Base-by-base conservation (phyloP, 2,113 vertebrate genomes). In the Ramphastos sulfuratus region DNA sequence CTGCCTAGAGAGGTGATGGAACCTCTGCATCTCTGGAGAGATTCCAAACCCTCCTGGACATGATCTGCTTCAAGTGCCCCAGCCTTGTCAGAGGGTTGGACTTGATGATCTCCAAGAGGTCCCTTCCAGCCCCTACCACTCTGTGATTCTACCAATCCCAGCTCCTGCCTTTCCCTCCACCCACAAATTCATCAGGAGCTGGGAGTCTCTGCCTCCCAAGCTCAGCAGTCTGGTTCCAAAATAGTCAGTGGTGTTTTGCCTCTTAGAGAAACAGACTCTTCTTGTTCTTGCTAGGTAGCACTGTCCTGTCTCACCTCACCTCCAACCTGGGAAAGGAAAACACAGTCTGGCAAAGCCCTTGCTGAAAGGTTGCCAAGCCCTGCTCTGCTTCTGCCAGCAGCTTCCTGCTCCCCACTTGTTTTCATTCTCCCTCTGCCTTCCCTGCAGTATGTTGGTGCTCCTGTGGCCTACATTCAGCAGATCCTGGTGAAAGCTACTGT, bases 401-500 rank as follows among this genome's bases (percentile, higher is more conserved):
- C 74, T 77, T 20, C 69, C 86, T 20, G 2, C 85, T 85, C 72
- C 30, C n/a, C 8, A 2, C n/a, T 23, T 50, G 37, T 39, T 65
- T 54, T 46, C 60, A 2, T 52, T 74, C 63, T 82, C 35, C 46
- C 27, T 42, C 59, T 70, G 69, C 15, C 9, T 88, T 21, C 60
- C 67, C 87, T 2, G 4, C 93, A 99, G 99, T 99, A 99, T 15
- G 97, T 97, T 1, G 99, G 99, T 3, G 98, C 98, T 82, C 99
- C 99, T 0, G 99, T 99, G 56, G 99, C 99, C 63, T 99, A 99
- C 92, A 98, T 99, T 92, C 99, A 99, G 97, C 99, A 99, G 97
- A 98, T 99, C 90, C 88, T 99, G 65, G 99, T 99, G 86, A 99
- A 99, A 94, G 98, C 99, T 10, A 98, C 98, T 0, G 99, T 99